Evolutionary conservation across 1,140 invertebrate species (phyloP).

Genomic region (Atta colombica): DNA sequence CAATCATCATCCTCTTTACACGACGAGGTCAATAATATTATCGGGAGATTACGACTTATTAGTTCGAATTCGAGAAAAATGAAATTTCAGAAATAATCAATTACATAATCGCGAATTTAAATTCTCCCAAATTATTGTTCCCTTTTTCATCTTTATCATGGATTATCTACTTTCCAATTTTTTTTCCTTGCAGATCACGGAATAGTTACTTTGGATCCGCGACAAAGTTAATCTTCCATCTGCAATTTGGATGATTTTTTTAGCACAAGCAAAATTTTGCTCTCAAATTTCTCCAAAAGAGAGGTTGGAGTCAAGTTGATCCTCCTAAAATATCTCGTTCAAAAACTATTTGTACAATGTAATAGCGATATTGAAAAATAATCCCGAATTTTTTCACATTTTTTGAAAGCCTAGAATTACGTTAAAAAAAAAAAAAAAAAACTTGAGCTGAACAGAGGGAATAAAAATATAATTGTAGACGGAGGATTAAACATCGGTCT

Average conservation of each 20-base stretch:
- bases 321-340: too few species aligned
- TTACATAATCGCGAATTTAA: conserved; percentile 19
- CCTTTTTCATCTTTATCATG: background rate
- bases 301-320: too few species aligned
- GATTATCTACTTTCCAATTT: conserved; percentile 21
- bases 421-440: too few species aligned
- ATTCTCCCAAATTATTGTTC: conserved; percentile 25
- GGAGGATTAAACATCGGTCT: background rate
- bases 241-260: too few species aligned
- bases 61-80: conserved; percentile 37
- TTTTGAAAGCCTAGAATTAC: too few species aligned
- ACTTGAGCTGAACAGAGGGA: too few species aligned
- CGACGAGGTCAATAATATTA: conserved; percentile 33
- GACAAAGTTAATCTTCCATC: background rate
- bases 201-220: background rate
- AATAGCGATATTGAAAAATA: too few species aligned
- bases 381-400: too few species aligned
- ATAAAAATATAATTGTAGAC: too few species aligned
- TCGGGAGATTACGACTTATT: conserved; percentile 45
- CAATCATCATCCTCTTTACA: background rate
- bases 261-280: too few species aligned
- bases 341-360: too few species aligned
- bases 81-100: conserved; percentile 46
- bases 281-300: too few species aligned
- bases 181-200: background rate